Percentiles rank a stretch among this genome's conserved stretches.
Evolutionary conservation across 1,140 invertebrate genomes (phyloP).

Genomic region (Cryptotermes secundus): DNA sequence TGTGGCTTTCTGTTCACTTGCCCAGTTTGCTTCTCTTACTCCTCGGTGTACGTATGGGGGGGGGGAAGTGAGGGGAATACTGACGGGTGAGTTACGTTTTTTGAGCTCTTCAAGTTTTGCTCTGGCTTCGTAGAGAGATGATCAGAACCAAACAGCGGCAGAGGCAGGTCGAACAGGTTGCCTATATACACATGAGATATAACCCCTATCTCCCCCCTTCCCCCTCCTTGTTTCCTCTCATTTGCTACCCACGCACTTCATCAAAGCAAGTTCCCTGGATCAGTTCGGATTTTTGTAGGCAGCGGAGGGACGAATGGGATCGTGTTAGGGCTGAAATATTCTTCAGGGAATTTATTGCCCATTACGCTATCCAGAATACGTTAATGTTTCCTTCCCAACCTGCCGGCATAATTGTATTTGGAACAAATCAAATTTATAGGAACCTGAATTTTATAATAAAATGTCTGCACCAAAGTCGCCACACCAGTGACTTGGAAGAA

Average conservation of each 20-base stretch:
- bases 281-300: not conserved
- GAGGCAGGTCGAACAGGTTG: not conserved
- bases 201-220: not conserved
- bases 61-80: not conserved
- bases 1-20: constrained; percentile 15
- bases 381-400: not conserved
- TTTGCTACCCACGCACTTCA: constrained; percentile 5
- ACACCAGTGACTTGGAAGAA: too few species aligned
- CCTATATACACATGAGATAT: constrained; percentile 1
- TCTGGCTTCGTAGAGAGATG: not conserved
- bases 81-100: not conserved
- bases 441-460: too few species aligned
- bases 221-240: not conserved
- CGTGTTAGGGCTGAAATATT: not conserved
- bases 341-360: not conserved
- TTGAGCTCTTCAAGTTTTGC: not conserved
- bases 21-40: constrained; percentile 10
- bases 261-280: constrained; percentile 4
- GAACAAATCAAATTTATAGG: not conserved
- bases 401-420: not conserved
- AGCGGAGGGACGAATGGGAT: not conserved
- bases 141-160: not conserved
- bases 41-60: not conserved
- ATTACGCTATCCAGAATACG: not conserved
- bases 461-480: too few species aligned